Conservation (phyloP, 2,113 vertebrate species). For the Microtus montanus region DNA sequence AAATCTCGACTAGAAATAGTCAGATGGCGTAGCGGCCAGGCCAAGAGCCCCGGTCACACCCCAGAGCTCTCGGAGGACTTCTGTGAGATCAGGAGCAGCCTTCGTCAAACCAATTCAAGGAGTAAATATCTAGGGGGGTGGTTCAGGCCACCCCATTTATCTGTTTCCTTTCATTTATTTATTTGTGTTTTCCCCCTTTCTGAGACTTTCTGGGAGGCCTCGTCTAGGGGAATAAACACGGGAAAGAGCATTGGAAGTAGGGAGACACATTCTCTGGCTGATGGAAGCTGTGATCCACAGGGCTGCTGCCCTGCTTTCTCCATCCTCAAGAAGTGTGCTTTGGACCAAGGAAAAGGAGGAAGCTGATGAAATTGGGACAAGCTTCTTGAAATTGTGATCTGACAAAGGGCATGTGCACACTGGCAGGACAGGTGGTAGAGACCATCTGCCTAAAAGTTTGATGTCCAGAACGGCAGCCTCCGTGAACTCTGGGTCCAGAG, state of each 20-base stretch:
- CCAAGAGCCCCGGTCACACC: slow-evolving; percentile 2
- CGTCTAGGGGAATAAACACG: not conserved
- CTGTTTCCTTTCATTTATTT: not conserved
- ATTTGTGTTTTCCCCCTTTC: not conserved
- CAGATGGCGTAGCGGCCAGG: not conserved
- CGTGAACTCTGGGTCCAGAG: not conserved
- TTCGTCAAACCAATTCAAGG: not conserved
- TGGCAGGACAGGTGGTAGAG: not conserved
- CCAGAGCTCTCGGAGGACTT: not conserved
- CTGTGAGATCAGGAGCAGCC: not conserved
- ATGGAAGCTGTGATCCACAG: fast-evolving
- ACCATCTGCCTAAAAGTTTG: not conserved
- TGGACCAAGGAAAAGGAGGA: not conserved
- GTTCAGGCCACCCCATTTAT: not conserved
- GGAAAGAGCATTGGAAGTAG: not conserved
- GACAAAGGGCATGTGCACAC: not conserved
- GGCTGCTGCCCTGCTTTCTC: not conserved
- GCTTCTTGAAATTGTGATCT: not conserved
- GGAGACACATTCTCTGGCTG: not conserved
- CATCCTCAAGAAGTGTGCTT: not conserved
- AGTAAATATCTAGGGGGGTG: not conserved
- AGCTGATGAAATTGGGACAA: not conserved
- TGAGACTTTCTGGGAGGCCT: slow-evolving; percentile 22
- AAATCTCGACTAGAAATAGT: slow-evolving; percentile 69
- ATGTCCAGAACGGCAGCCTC: not conserved